A percentile compares a stretch with the other conserved stretches of the same genome.
These are phyloP conservation scores for Pterois miles DNA, from an alignment of 2,797 vertebrate genomes.

Conservation along the genomic window DNA sequence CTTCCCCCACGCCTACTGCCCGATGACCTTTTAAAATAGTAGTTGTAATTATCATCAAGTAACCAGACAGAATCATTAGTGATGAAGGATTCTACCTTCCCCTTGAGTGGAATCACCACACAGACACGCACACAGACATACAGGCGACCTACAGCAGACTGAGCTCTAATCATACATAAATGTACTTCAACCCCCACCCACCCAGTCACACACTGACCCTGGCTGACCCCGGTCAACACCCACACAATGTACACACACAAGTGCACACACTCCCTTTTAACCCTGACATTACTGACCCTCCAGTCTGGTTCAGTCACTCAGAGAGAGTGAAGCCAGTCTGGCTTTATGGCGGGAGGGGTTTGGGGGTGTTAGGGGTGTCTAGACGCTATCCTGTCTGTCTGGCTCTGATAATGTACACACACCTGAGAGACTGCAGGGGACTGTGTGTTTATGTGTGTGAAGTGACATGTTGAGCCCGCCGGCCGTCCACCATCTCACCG, in stretches of 20 bases:
- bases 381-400: constrained; percentile 74
- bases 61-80: no score
- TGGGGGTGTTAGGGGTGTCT: constrained; percentile 39
- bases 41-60: no score
- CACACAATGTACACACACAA: not conserved
- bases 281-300: constrained; percentile 66
- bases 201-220: constrained; percentile 16
- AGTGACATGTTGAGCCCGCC: constrained; percentile 35
- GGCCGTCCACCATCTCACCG: constrained; percentile 4
- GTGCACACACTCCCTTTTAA: constrained; percentile 29
- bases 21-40: no score
- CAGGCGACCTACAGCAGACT: not conserved
- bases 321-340: constrained; percentile 57
- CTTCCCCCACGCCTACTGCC: no score
- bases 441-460: constrained; percentile 20
- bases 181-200: constrained; percentile 2
- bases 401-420: constrained; percentile 66
- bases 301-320: constrained; percentile 66
- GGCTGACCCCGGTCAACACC: constrained; percentile 35
- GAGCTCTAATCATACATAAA: constrained; percentile 17
- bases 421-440: constrained; percentile 42
- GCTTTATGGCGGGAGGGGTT: constrained; percentile 50
- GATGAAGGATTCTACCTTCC: no score
- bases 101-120: no score
- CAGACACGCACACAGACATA: not conserved